A percentile compares a stretch with the other conserved stretches of the same genome.
These are phyloP conservation scores for Salvelinus fontinalis DNA, from an alignment of 2,113 vertebrate genomes.

Conservation along the genomic window DNA sequence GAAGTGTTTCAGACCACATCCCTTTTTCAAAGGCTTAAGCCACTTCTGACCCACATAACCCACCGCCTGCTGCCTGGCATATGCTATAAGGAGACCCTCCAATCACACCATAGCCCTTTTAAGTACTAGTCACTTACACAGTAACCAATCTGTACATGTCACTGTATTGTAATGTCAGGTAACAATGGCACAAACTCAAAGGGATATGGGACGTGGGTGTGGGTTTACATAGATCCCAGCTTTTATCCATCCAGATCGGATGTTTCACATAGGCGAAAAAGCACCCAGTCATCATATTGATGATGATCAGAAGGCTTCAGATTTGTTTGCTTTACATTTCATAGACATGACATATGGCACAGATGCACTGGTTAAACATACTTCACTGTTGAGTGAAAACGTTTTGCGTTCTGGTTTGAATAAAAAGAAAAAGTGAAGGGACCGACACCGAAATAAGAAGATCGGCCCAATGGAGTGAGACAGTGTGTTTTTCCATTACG, in stretches of 20 bases:
- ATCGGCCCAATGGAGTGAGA: conserved; percentile 15
- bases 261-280: not conserved
- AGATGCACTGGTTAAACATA: conserved; percentile 51
- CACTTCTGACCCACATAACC: conserved; percentile 10
- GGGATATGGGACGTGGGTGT: not conserved
- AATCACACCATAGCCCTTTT: not conserved
- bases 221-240: not conserved
- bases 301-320: conserved; percentile 40
- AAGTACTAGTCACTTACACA: not conserved
- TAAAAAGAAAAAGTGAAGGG: conserved; percentile 35
- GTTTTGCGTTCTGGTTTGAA: conserved; percentile 56
- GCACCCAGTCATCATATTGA: conserved; percentile 6
- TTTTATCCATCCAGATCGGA: conserved; percentile 31
- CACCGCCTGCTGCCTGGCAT: not conserved
- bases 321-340: conserved; percentile 39
- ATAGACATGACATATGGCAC: conserved; percentile 31
- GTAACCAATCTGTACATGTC: not conserved
- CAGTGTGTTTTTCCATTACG: conserved; percentile 40
- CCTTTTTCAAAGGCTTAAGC: conserved; percentile 18
- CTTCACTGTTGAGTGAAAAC: conserved; percentile 22
- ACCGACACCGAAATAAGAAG: conserved; percentile 24
- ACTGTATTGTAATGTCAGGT: not conserved
- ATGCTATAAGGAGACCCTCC: conserved; percentile 3
- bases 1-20: conserved; percentile 20
- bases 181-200: not conserved